Evolutionary conservation across 1,140 invertebrate genomes (phyloP).

Genomic region (Microplitis mediator): DNA sequence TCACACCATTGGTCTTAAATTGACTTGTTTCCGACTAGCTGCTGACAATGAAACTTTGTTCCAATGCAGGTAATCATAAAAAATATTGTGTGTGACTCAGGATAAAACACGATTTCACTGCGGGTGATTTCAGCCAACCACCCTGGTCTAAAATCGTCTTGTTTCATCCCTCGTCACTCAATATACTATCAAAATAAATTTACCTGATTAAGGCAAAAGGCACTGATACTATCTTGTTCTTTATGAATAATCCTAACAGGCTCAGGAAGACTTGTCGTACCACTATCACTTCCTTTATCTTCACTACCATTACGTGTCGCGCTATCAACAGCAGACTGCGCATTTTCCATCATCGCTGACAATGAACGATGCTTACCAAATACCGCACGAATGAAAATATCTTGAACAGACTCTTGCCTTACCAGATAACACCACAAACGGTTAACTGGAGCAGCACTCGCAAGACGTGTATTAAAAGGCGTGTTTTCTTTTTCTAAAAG

Average conservation of each 20-base stretch:
- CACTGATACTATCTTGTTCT: conserved; percentile 97
- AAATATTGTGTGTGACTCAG: too few relatives aligned
- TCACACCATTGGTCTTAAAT: too few relatives aligned
- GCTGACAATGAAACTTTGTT: too few relatives aligned
- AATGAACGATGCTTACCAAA: conserved; percentile 77
- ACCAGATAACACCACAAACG: conserved; percentile 94
- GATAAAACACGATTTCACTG: too few relatives aligned
- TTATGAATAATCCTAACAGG: conserved; percentile 97
- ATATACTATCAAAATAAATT: conserved; percentile 18
- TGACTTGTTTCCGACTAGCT: too few relatives aligned
- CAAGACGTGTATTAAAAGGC: conserved; percentile 82
- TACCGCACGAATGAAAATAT: conserved; percentile 94
- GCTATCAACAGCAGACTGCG: conserved; percentile 51
- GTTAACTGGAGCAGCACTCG: conserved; percentile 79
- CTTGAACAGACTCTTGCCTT: conserved; percentile 89
- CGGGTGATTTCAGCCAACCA: too few relatives aligned
- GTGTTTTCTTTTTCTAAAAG: conserved; percentile 93
- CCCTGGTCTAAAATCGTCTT: too few relatives aligned
- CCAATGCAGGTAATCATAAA: too few relatives aligned
- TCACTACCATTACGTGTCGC: conserved; percentile 54
- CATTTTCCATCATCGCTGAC: conserved; percentile 57
- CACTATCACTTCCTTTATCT: conserved; percentile 60
- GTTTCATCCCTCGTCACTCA: too few relatives aligned
- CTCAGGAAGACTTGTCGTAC: conserved; percentile 67
- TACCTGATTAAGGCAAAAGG: conserved; percentile 95